phyloP scores from a whole-genome alignment of 2,888 invertebrate species.

The Acanthosepion esculentum region DNA sequence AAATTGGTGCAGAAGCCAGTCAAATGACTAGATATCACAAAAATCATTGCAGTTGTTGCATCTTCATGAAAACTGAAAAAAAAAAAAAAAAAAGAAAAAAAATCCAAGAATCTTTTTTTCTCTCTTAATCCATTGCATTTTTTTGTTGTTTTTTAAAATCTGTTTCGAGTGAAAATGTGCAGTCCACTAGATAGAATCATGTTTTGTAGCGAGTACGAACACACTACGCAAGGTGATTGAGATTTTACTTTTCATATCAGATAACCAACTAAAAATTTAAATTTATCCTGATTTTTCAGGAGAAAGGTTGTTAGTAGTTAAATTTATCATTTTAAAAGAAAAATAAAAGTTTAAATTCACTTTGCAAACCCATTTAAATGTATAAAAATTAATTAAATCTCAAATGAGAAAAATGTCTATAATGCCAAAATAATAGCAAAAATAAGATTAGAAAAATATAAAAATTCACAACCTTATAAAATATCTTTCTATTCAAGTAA shows the following conservation, averaged over 20 bases:
- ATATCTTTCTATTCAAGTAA: neutral
- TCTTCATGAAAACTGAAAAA: neutral
- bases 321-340: neutral
- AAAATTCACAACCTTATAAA: neutral
- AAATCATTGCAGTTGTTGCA: neutral
- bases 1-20: neutral
- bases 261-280: neutral
- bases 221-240: neutral
- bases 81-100: neutral
- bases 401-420: neutral
- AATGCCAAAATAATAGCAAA: neutral
- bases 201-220: too few species aligned
- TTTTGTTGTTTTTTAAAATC: neutral
- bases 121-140: neutral
- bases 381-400: neutral
- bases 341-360: neutral
- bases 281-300: neutral
- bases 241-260: neutral
- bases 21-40: neutral
- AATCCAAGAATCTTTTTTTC: neutral
- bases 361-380: neutral
- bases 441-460: neutral
- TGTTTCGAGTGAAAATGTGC: neutral
- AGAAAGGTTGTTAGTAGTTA: neutral
- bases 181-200: neutral